Evolutionary conservation across 2,113 vertebrate species (phyloP), one percentile per base, ranked within the genome.

Genomic region (Charina bottae): DNA sequence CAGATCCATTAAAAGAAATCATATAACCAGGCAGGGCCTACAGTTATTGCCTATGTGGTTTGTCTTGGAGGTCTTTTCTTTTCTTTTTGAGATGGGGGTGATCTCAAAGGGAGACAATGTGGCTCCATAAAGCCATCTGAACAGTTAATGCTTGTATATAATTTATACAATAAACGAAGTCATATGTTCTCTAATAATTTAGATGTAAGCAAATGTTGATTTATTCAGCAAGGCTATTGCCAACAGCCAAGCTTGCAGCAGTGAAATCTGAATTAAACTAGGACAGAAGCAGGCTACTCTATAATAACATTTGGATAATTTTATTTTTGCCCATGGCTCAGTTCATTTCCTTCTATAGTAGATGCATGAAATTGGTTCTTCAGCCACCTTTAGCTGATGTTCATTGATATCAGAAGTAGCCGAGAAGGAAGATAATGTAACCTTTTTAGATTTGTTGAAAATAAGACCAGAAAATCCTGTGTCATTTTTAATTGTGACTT

Each of bases 231-330:
- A 99, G 99, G 98, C 98, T 98, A 98, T 97, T 96, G 98, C 99
- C 98, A 94, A 96, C 95, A 98, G 99, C 98, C 93, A 97, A 94
- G 98, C 99, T 98, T 95, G 97, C 96, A 98, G 99, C 98, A 97
- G 97, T 98, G 97, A 99, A 98, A 99, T 99, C 98, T 99, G 99
- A 99, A 99, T 99, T 99, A 99, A 99, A 99, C 98, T 99, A 99
- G 99, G 99, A 99, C 99, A 99, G 99, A 99, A 98, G 99, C 98
- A 99, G 98, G 98, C 99, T 98, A 98, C 98, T 98, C 99, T 98
- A 98, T 99, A 99, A 99, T 99, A 99, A 99, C 99, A 99, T 99
- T 99, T 99, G 99, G 99, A 99, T 99, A 99, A 99, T 99, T 99
- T 99, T 99, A 99, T 99, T 99, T 99, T 99, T 98, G 99, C 99